A percentile compares a stretch with the other conserved stretches of the same genome.
Evolutionary conservation across 2,888 invertebrate genomes (phyloP).

Genomic region (Terebella lapidaria): DNA sequence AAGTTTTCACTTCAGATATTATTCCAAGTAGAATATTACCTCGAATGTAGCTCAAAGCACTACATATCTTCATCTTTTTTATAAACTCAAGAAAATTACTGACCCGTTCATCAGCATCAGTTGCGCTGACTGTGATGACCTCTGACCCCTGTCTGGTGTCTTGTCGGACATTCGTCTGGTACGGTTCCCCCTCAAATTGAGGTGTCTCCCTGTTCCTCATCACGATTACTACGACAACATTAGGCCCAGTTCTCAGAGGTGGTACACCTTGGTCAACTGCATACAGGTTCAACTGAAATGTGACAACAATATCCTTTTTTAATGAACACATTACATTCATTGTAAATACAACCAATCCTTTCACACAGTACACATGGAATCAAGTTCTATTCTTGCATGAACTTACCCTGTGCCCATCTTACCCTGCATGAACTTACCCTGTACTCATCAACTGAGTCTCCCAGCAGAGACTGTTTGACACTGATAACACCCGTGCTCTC

Average conservation of each 20-base stretch:
- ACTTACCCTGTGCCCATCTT: no score
- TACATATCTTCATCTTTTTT: no score
- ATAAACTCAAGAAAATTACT: no score
- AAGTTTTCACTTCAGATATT: no score
- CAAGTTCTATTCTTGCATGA: no score
- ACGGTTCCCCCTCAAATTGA: slow-evolving; percentile 24
- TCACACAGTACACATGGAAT: no score
- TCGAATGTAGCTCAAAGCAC: no score
- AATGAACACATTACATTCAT: no score
- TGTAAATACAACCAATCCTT: no score
- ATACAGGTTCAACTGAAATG: slow-evolving; percentile 21
- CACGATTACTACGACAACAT: slow-evolving; percentile 25
- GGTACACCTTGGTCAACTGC: slow-evolving; percentile 21
- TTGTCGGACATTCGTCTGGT: slow-evolving; percentile 11
- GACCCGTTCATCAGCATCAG: slow-evolving; percentile 22
- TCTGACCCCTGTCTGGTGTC: slow-evolving; percentile 29
- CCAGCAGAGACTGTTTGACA: slow-evolving; percentile 22
- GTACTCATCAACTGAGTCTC: slow-evolving; percentile 13
- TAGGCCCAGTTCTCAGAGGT: slow-evolving; percentile 16
- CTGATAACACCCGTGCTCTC: slow-evolving; percentile 12
- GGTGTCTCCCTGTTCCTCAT: slow-evolving; percentile 36
- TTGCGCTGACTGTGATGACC: slow-evolving; percentile 29
- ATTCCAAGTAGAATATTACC: no score
- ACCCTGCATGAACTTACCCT: slow-evolving; percentile 18
- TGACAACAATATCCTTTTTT: no score